Conservation (phyloP, 2,113 vertebrate species). For the Albula goreensis region DNA sequence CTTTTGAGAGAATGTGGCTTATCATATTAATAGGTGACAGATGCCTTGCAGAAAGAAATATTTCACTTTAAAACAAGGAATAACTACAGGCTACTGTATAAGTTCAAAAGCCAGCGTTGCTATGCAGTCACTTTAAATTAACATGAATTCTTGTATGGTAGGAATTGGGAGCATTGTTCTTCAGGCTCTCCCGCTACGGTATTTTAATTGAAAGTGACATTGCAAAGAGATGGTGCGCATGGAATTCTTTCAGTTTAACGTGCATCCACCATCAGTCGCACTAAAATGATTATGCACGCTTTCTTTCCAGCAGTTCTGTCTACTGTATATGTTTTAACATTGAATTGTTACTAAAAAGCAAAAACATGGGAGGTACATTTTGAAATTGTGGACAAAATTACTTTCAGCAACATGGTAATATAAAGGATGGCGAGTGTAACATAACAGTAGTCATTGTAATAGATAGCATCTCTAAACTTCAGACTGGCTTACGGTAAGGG, state of each 20-base stretch:
- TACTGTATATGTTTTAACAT: neutral
- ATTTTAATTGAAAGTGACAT: constrained; percentile 7
- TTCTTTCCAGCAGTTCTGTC: neutral
- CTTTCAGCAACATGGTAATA: neutral
- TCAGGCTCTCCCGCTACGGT: neutral
- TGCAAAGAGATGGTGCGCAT: neutral
- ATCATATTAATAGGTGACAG: neutral
- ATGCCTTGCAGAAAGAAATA: neutral
- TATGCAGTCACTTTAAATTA: neutral
- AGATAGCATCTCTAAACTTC: neutral
- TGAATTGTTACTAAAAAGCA: neutral
- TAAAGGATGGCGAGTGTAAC: neutral
- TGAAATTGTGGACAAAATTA: neutral
- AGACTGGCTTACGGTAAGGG: neutral
- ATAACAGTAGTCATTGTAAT: neutral
- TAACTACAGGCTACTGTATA: neutral
- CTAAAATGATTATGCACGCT: too few species aligned
- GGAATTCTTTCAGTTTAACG: neutral
- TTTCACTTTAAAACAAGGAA: neutral
- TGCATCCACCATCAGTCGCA: neutral
- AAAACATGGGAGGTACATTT: neutral
- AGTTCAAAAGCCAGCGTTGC: neutral
- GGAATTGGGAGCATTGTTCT: neutral
- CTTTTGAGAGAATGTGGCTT: neutral
- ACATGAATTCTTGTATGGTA: neutral